A percentile compares a stretch with the other conserved stretches of the same genome.
Evolutionary conservation across 2,888 invertebrate genomes (phyloP).

Genomic region (Ochlodes sylvanus): DNA sequence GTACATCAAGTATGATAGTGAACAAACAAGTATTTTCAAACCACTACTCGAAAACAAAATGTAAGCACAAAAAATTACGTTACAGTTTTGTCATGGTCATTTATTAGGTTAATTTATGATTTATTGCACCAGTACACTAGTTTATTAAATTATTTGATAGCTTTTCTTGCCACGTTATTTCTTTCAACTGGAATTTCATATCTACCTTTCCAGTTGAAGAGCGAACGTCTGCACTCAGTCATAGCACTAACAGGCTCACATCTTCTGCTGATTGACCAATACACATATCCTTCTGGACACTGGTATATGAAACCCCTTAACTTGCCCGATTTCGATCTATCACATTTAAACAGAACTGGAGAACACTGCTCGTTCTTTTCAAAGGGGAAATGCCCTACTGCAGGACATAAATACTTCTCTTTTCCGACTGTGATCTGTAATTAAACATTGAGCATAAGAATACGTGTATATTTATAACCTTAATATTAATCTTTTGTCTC

Average conservation of each 20-base stretch:
- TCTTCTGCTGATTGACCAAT: slow-evolving; percentile 91
- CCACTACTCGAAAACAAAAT: no score
- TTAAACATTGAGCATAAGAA: slow-evolving; percentile 26
- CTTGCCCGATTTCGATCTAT: slow-evolving; percentile 71
- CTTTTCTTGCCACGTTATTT: slow-evolving; percentile 70
- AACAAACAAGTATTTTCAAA: no score
- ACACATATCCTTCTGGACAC: slow-evolving; percentile 91
- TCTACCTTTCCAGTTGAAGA: slow-evolving; percentile 73
- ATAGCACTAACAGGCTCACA: slow-evolving; percentile 88
- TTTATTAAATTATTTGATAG: slow-evolving; percentile 14
- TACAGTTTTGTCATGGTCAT: no score
- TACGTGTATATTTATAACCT: no score
- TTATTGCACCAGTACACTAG: slow-evolving; percentile 32
- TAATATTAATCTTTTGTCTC: no score
- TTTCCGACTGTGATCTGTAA: slow-evolving; percentile 87
- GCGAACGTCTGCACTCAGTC: slow-evolving; percentile 83
- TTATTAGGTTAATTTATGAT: neutral
- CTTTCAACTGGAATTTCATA: slow-evolving; percentile 85
- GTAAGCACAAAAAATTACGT: no score
- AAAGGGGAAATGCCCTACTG: slow-evolving; percentile 88
- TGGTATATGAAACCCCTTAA: slow-evolving; percentile 89
- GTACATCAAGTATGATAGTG: no score
- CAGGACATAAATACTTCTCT: slow-evolving; percentile 85
- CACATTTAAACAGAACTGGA: slow-evolving; percentile 90
- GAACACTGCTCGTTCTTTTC: slow-evolving; percentile 88